Evolutionary conservation across 2,797 vertebrate genomes (phyloP).

Genomic region (Notoglanidium macrostoma): DNA sequence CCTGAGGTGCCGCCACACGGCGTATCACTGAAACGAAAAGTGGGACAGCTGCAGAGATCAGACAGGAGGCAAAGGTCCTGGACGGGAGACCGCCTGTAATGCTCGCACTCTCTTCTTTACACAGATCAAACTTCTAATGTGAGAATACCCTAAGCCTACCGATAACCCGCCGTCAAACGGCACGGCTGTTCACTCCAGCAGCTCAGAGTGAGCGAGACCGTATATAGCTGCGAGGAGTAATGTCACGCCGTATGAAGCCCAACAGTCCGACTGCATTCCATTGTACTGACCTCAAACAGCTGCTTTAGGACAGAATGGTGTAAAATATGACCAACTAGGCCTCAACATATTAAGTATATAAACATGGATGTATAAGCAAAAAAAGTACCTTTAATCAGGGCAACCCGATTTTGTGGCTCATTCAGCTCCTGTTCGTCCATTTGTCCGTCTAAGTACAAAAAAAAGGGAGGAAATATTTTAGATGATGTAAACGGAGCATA

Average conservation of each 20-base stretch:
- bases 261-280: constrained; percentile 26
- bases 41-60: constrained; percentile 11
- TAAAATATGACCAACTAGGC: neutral
- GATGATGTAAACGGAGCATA: neutral
- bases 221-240: constrained; percentile 46
- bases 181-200: constrained; percentile 6
- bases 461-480: neutral
- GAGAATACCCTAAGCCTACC: neutral
- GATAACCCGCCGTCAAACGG: neutral
- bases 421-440: constrained; percentile 97
- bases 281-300: constrained; percentile 30
- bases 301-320: neutral
- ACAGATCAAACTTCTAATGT: constrained; percentile 24
- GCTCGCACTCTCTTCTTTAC: neutral
- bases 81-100: too few relatives aligned
- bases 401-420: constrained; percentile 90
- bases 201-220: constrained; percentile 27
- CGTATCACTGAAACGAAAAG: constrained; percentile 4
- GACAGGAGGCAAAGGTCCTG: neutral
- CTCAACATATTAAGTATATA: too few relatives aligned
- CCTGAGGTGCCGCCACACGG: neutral
- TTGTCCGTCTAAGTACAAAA: constrained; percentile 82
- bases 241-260: constrained; percentile 8
- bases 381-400: constrained; percentile 89
- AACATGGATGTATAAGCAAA: neutral